Evolutionary conservation across 2,113 vertebrate genomes (phyloP).

Genomic region (Lagopus leucura): DNA sequence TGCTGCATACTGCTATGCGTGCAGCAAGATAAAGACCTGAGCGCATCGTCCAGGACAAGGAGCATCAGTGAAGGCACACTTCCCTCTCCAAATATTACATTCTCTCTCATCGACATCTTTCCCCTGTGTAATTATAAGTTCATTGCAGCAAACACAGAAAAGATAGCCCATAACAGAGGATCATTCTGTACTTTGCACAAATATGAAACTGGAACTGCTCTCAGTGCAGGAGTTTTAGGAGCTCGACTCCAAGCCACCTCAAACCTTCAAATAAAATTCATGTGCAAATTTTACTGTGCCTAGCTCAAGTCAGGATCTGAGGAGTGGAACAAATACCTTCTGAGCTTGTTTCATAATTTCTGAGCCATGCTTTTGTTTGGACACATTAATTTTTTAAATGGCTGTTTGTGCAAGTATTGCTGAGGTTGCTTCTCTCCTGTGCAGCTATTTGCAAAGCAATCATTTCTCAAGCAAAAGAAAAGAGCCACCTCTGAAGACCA

Average conservation of each 20-base stretch:
- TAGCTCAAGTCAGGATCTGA: constrained; percentile 4
- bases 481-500: neutral
- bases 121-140: neutral
- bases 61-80: neutral
- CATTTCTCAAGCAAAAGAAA: neutral
- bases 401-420: neutral
- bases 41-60: neutral
- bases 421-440: neutral
- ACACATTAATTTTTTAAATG: neutral
- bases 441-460: neutral
- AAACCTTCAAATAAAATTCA: neutral
- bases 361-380: neutral
- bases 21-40: neutral
- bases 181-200: neutral
- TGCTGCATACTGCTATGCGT: rapidly evolving
- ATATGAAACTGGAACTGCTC: neutral
- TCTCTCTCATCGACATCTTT: neutral
- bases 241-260: neutral
- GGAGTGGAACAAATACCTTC: neutral
- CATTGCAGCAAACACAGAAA: neutral
- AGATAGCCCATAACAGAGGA: neutral
- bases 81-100: neutral
- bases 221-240: neutral
- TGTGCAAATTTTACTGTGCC: neutral
- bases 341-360: neutral